phyloP scores from a whole-genome alignment of 2,888 invertebrate genomes.

The Drosophila mimica region DNA sequence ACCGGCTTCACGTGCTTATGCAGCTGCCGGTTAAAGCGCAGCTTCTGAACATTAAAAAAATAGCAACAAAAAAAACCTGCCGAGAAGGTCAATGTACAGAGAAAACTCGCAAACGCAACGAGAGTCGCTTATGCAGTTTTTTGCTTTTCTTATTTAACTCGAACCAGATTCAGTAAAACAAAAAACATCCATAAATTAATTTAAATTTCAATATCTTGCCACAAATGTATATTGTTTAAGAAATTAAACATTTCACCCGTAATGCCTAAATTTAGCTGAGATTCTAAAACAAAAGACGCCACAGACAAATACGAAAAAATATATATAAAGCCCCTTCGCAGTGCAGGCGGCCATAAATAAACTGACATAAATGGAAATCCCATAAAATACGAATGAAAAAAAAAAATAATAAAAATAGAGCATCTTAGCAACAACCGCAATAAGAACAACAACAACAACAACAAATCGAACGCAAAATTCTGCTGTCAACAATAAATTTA shows the following conservation, averaged over 20 bases:
- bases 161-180: background rate
- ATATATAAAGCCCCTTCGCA: conserved; percentile 2
- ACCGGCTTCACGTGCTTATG: conserved; percentile 60
- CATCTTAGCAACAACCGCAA: conserved; percentile 13
- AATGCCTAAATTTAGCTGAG: conserved; percentile 46
- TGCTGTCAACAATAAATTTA: conserved; percentile 64
- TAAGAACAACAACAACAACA: conserved; percentile 5
- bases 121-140: conserved; percentile 11
- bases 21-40: conserved; percentile 45
- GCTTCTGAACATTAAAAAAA: conserved; percentile 41
- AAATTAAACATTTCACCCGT: conserved; percentile 1
- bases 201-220: background rate
- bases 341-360: conserved; percentile 58
- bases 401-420: conserved; percentile 29
- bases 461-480: conserved; percentile 23
- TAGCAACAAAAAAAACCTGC: conserved; percentile 57
- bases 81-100: conserved; percentile 73
- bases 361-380: conserved; percentile 55
- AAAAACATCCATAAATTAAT: background rate
- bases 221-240: background rate
- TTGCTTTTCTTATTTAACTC: conserved; percentile 19
- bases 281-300: conserved; percentile 41
- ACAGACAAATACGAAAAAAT: conserved; percentile 9
- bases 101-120: conserved; percentile 29
- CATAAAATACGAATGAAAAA: conserved; percentile 20